A percentile compares a stretch with the other conserved stretches of the same genome.
Conservation (phyloP, 2,888 invertebrate species). For the Drosophila pegasa region DNA sequence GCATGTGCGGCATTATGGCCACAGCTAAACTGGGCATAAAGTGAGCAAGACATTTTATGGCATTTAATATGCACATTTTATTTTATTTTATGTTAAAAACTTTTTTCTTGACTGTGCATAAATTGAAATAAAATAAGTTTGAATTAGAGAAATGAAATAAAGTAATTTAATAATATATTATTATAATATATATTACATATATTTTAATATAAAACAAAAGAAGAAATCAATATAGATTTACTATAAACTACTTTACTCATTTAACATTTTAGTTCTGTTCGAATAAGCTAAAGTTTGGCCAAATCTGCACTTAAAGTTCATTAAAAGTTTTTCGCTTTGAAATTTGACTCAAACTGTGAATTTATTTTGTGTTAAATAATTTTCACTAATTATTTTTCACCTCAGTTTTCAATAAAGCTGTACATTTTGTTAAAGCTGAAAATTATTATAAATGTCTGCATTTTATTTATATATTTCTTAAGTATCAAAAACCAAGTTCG, state of each 20-base stretch:
- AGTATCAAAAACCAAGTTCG: neutral
- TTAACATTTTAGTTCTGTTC: neutral
- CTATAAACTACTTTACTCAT: neutral
- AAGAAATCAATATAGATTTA: neutral
- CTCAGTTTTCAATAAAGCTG: neutral
- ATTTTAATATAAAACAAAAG: neutral
- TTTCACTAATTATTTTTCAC: neutral
- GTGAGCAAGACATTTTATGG: neutral
- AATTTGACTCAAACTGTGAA: neutral
- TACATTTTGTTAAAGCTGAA: neutral
- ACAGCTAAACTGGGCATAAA: neutral
- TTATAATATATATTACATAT: neutral
- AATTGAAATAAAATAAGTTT: too few relatives aligned
- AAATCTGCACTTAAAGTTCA: constrained; percentile 3
- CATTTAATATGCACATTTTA: constrained; percentile 5
- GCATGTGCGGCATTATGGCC: neutral
- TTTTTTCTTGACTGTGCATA: neutral
- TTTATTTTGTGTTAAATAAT: neutral
- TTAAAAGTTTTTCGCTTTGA: neutral
- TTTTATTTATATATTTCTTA: neutral
- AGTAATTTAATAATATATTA: too few relatives aligned
- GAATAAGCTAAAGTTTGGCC: neutral
- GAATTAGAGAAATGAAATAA: too few relatives aligned
- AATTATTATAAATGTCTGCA: neutral
- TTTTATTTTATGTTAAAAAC: neutral